Base-by-base conservation (phyloP, 2,113 vertebrate genomes). In the Haemorhous mexicanus region DNA sequence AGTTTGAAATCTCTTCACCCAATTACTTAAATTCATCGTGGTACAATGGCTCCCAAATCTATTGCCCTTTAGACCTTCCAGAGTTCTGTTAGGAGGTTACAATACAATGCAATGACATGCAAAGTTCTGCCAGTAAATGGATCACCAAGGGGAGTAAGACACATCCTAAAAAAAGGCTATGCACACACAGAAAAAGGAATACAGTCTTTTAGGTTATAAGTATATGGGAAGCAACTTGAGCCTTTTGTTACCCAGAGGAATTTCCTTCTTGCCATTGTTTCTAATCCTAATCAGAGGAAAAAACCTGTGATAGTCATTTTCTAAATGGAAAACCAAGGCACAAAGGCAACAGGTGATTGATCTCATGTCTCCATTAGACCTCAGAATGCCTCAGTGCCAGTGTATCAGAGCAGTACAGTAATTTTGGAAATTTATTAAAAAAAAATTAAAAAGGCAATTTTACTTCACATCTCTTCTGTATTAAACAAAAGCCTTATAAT, bases 251-350 rank as follows among this genome's bases (percentile, higher is more conserved):
- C 30, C 4, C 30, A 62, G 5, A 77, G 7, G 11, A 26, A 76
- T 41, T 84, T 87, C 13, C 21, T 68, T 41, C 47, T 68, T 68
- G n/a, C 1, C 41, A 18, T 12, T 66, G 11, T 87, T 93, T 85
- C 49, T 91, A 87, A 59, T 13, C 8, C 21, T 30, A 64, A 70
- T 55, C 19, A 87, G 22, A 62, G 22, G 73, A 86, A 89, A 86
- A 61, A 26, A 3, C 0, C 0, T n/a, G 14, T 14, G 7, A 58
- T 66, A 16, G 3, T 67, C 2, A 33, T 87, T 89, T 66, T 78
- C 27, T 80, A 77, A 84, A 66, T 58, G 19, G 49, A 37, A 27
- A 66, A 74, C 7, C 8, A 37, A 37, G 11, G 17, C 55, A 88
- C 32, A 86, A 83, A 74, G 8, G 16, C 26, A 92, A 22, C 4